Base-by-base conservation (phyloP, 2,113 vertebrate species). In the Felis chaus region DNA sequence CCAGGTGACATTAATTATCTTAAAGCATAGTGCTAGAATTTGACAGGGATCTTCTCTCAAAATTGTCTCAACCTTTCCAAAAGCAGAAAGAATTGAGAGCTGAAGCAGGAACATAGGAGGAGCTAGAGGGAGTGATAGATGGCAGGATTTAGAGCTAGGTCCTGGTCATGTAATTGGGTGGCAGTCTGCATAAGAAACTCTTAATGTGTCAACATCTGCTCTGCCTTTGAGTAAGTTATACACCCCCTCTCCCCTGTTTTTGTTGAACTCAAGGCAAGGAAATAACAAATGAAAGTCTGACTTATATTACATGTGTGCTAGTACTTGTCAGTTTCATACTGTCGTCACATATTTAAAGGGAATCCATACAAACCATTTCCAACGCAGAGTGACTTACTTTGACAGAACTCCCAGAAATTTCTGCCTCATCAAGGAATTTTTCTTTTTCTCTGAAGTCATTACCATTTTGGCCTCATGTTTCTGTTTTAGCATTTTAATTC, bases 401-500 rank as follows among this genome's bases (percentile, higher is more conserved):
- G 31, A 86, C 23, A 76, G 25, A 25, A 53, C 5, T 16, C 7
- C 3, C 19, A 48, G 41, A 81, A 66, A 85, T 45, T 50, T 69
- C 57, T 29, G 14, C 33, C 66, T 55, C 5, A 25, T 71, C 23
- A 45, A 25, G 16, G 2, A 91, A 6, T 15, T 57, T 82, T 84
- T 31, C 18, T n/a, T 74, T 96, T 79, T 80, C 50, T 25, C 78
- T 91, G 25, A 93, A 19, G 45, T 7, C 18, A 33, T 78, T 88
- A n/a, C 7, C 71, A 68, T 97, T 88, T 93, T 65, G 84, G 39
- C 8, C 4, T 92, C 18, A 29, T 93, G 15, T 57, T 79, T 91
- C 48, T 73, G 4, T 63, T 6, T 80, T 93, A 57, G 53, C 41
- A 29, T 83, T 92, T 97, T 81, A 85, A 96, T 92, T 92, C 80